Base-by-base conservation (phyloP, 2,797 vertebrate genomes). In the Neosalanx taihuensis region DNA sequence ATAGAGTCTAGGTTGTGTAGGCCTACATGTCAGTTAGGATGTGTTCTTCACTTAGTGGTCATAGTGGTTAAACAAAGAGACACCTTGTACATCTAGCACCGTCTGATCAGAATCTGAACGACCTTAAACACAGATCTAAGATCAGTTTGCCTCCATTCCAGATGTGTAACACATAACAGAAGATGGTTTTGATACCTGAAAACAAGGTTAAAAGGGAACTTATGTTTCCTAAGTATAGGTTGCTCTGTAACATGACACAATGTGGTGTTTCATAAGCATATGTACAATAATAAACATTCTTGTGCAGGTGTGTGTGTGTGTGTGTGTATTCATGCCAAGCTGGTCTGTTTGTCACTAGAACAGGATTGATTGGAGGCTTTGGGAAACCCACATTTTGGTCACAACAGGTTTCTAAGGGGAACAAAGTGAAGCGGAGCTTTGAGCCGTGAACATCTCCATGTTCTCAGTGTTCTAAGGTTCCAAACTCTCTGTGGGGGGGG, bases 61-160 rank as follows among this genome's bases (percentile, higher is more conserved):
- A 75, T 89, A 91, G 90, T 91, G 88, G 91, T 93, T 91, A 81
- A 68, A 64, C 15, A 74, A 74, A 30, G 56, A 51, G 67, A 83
- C 81, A 72, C 66, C 69, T 83, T 79, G 58, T 74, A 77, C 71
- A 26, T 64, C 63, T 37, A n/a, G 69, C 37, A 76, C 59, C 26
- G 17, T 63, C 6, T 13, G 31, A 67, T 7, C 4, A 33, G 20
- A 61, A 67, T n/a, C 64, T 26, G 56, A 59, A 17, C 17, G 3
- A 51, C 49, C 49, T 51, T 51, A 51, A 51, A 13, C 4, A 51
- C 49, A 18, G 49, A 51, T 64, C 63, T 37, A n/a, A 51, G 17
- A 17, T 51, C 49, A 64, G 23, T 67, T n/a, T 63, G 13, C 53
- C 51, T 70, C 64, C 66, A 70, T 51, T 72, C 31, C 31, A 64